These are phyloP conservation scores for Podarcis cretensis DNA, from an alignment of 2,113 vertebrate species.

Conservation along the genomic window DNA sequence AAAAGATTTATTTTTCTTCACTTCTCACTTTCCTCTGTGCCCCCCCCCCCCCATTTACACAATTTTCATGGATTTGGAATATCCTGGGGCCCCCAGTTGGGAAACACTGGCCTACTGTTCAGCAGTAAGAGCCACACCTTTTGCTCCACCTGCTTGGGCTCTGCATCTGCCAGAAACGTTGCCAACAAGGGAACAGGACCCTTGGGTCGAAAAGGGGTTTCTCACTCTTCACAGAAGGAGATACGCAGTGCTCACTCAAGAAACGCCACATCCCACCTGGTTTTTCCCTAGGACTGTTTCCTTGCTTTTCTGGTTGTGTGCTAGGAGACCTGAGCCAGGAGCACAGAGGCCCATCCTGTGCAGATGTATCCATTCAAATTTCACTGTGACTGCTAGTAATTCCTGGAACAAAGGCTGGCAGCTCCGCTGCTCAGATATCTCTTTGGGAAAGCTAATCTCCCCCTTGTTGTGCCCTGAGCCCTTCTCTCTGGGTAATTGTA, in stretches of 20 bases:
- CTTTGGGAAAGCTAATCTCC: conserved; percentile 8
- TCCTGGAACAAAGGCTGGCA: conserved; percentile 21
- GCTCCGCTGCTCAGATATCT: not conserved
- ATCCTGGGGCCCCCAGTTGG: no score
- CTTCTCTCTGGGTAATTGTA: accelerated
- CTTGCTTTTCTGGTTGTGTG: not conserved
- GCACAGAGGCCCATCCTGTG: not conserved
- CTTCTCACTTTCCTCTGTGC: no score
- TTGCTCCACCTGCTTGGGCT: not conserved
- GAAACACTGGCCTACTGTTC: no score
- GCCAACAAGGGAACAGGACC: not conserved
- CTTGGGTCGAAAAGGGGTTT: not conserved
- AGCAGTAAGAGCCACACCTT: not conserved
- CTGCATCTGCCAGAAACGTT: not conserved
- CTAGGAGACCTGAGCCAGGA: not conserved
- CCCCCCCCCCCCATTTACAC: no score
- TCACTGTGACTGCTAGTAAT: not conserved
- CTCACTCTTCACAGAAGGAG: not conserved
- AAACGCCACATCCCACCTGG: not conserved
- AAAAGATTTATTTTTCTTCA: no score
- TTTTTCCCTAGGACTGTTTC: not conserved
- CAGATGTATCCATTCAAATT: not conserved
- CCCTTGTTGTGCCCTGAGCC: not conserved
- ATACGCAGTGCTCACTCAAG: not conserved
- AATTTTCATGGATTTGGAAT: no score